Evolutionary conservation across 2,888 invertebrate species (phyloP), one percentile per base, ranked within the genome.

Genomic region (Yponomeuta plumbellus): DNA sequence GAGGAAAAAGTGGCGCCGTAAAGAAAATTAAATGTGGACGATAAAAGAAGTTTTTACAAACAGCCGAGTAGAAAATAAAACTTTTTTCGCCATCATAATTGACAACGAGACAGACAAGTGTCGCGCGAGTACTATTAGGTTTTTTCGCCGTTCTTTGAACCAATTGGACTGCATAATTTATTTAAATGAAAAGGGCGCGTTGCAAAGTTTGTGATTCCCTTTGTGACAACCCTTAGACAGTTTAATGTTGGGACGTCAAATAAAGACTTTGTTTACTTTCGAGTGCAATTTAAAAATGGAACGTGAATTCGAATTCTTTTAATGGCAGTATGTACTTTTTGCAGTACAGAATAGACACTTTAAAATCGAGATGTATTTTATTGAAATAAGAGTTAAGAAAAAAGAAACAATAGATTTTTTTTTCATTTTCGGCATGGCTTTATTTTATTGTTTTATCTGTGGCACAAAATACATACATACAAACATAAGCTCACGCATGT

Each of bases 51-150:
- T 52, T 52, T 52, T 13, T 52, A 52, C 44, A 52, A 52, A 52
- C 44, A 52, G 44, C 44, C 82, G 82, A 6, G 34, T 8, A 34
- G 34, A 79, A 80, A 80, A 78, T 76, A 73, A 73, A 77, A 77
- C 80, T 80, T 22, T 34, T 52, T 52, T 52, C 13, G 23, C 59
- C 22, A 23, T 59, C 59, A 13, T 59, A 59, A 84, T 84, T 84
- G 84, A 84, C 83, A 83, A 81, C 70, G 74, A 76, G 81, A 83
- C 71, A 78, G 83, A 83, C 81, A 83, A 78, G 73, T 72, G 75
- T 72, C 77, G 75, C 75, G 77, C 76, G 75, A 64, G 62, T 11
- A 52, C 21, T 78, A 77, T 52, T 52, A 52, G 44, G 44, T 77
- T 78, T 80, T 77, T 78, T 78, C 74, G 34, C 4, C 76, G 78